Evolutionary conservation across 2,797 vertebrate genomes (phyloP).

Genomic region (Euphonia xanthogaster): DNA sequence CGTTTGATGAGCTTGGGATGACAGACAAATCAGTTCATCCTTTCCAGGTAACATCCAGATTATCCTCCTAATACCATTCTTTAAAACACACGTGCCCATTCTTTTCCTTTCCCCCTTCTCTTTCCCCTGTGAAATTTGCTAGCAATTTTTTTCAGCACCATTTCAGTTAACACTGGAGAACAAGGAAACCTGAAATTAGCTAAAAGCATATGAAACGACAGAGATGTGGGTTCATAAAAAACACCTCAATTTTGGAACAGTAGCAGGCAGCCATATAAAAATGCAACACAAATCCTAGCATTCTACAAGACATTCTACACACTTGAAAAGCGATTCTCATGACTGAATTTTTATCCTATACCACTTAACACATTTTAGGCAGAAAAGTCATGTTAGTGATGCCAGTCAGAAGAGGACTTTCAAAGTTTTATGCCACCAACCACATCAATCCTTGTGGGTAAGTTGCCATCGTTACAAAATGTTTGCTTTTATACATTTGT

Average conservation of each 20-base stretch:
- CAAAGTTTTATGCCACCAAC: conserved; percentile 19
- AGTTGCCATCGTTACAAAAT: conserved; percentile 65
- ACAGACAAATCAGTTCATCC: background rate
- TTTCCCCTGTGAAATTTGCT: background rate
- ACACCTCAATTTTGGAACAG: background rate
- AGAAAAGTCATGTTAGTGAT: background rate
- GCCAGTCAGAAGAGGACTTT: background rate
- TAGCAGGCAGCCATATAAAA: background rate
- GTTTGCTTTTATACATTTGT: conserved; percentile 64
- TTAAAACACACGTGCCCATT: background rate
- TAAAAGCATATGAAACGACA: background rate
- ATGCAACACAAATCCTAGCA: background rate
- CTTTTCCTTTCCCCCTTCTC: background rate
- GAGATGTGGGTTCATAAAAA: background rate
- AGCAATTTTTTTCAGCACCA: background rate
- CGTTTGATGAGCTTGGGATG: background rate
- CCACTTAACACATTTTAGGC: background rate
- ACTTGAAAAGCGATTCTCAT: background rate
- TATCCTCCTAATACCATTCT: background rate
- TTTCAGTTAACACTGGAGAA: background rate
- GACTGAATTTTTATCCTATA: background rate
- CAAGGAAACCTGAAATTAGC: background rate
- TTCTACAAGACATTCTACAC: background rate
- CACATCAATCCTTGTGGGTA: conserved; percentile 29
- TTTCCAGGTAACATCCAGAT: background rate